Evolutionary conservation across 2,113 vertebrate species (phyloP), one percentile per base, ranked within the genome.

Genomic region (Mobula birostris): DNA sequence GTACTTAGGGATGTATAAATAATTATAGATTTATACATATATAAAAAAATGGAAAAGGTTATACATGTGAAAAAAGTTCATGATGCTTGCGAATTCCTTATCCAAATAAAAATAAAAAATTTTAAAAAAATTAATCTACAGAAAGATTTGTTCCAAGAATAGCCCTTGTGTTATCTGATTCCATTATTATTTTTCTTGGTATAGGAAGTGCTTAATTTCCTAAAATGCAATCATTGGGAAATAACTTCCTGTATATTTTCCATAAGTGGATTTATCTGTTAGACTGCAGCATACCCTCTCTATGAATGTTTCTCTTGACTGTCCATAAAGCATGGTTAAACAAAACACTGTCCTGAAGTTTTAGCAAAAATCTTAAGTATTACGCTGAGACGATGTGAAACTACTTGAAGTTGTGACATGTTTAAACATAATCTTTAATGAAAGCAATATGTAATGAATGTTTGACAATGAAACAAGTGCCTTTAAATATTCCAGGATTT

Each of bases 201-300:
- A 68, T 11, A 68, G 87, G 87, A 66, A 91, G n/a, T 91, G 61
- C 11, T 91, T 91, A 63, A 68, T 68, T 91, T 91, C 87, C 63
- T 36, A 91, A 68, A 17, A 68, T 24, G 29, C 29, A 91, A 2
- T 32, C 12, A 91, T 90, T 92, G 88, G 36, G 36, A 92, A 36
- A 79, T 27, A 79, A 27, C n/a, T 29, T 79, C 77, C 7, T 27
- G 7, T 40, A 21, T 24, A 68, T 92, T 92, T 91, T 72, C 66
- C 66, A 24, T 68, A 40, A 32, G 17, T 70, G 24, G 56, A 40
- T 2, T 32, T 6, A 19, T 27, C 82, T 21, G 58, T 85, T 85
- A 29, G 56, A 29, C 21, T 56, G 8, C 21, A 56, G 2, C 2
- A 83, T 1, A 83, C 7, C 21, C 83, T 61, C 24, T 87, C 83